Conservation (phyloP, 2,888 invertebrate species). For the Pseudococcus longispinus region DNA sequence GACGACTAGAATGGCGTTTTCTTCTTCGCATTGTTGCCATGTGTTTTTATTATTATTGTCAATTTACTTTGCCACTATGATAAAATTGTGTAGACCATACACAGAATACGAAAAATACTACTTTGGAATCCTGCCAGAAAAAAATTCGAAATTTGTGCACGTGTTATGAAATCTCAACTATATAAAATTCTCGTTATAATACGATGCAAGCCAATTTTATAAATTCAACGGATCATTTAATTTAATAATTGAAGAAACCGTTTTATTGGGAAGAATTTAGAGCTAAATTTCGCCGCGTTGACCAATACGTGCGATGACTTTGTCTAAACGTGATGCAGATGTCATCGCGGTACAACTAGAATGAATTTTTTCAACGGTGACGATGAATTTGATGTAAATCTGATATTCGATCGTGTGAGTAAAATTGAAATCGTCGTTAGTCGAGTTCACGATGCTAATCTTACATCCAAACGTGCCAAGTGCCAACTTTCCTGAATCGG, state of each 20-base stretch:
- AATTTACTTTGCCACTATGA: not conserved
- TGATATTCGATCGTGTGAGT: not conserved
- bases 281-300: not conserved
- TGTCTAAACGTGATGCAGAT: not conserved
- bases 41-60: conserved; percentile 43
- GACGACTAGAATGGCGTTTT: conserved; percentile 46
- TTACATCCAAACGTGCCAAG: not conserved
- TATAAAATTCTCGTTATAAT: conserved; percentile 3
- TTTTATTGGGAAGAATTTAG: not conserved
- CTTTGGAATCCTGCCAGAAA: not conserved
- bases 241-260: not conserved
- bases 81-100: conserved; percentile 2
- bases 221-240: not conserved
- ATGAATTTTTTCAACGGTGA: no score
- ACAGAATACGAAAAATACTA: not conserved
- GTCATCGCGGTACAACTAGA: no score
- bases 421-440: no score
- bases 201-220: not conserved
- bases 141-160: conserved; percentile 36
- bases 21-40: conserved; percentile 32
- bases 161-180: conserved; percentile 25
- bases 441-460: not conserved
- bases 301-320: not conserved
- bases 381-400: no score
- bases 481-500: not conserved